These are phyloP conservation scores for Gavia stellata DNA, from an alignment of 2,113 vertebrate genomes.

Conservation along the genomic window DNA sequence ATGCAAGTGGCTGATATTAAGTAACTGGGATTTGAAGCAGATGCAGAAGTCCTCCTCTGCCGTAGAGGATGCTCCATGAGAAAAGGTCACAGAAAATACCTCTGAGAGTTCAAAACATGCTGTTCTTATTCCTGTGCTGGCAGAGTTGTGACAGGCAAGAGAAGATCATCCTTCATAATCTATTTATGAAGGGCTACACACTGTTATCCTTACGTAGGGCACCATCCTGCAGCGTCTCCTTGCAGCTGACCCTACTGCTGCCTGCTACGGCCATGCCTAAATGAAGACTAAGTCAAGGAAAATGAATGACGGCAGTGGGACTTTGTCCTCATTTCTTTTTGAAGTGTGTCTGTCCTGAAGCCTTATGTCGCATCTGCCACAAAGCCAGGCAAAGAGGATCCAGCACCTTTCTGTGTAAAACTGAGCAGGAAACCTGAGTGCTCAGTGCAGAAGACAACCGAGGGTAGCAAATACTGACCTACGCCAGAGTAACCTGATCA, in stretches of 20 bases:
- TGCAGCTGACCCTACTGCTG: neutral
- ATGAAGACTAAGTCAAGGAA: neutral
- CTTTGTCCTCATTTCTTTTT: neutral
- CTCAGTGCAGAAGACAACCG: neutral
- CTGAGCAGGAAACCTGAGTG: neutral
- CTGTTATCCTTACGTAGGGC: neutral
- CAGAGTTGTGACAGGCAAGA: neutral
- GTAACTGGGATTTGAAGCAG: neutral
- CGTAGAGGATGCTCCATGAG: neutral
- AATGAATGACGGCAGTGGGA: neutral
- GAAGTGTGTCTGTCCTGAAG: neutral
- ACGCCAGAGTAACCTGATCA: neutral
- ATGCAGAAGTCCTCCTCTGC: neutral
- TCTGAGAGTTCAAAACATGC: neutral
- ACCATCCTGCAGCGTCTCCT: neutral
- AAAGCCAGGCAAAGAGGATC: neutral
- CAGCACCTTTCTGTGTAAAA: neutral
- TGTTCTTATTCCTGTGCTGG: neutral
- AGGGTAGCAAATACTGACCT: neutral
- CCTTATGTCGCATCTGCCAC: neutral
- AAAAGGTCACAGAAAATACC: constrained; percentile 11
- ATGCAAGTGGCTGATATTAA: neutral
- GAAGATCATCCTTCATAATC: neutral
- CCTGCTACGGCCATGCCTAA: neutral
- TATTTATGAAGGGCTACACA: neutral